Conservation (phyloP, 30 jellyfish, hydroid and myxozoan genomes). For the Hydractinia echinata region DNA sequence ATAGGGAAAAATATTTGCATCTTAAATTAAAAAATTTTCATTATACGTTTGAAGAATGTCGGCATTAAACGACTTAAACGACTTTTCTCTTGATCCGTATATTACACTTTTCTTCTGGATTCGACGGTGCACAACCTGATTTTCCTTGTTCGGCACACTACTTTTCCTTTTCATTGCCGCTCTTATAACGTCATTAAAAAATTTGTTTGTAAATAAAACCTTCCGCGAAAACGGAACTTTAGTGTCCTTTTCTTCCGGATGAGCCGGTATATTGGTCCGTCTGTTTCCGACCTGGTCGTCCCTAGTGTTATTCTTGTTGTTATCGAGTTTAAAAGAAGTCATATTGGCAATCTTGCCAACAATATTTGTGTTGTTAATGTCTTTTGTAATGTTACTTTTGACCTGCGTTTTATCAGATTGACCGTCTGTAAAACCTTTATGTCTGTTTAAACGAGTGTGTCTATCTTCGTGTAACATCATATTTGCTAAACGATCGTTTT, state of each 20-base stretch:
- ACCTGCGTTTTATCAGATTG: no score
- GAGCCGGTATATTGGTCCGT: background rate
- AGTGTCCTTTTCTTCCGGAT: background rate
- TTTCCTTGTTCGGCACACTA: background rate
- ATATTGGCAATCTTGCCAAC: background rate
- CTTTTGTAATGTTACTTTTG: no score
- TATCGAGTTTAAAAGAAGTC: background rate
- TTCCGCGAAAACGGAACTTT: background rate
- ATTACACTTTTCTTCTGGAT: background rate
- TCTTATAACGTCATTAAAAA: slow-evolving; percentile 5
- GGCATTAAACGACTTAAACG: background rate
- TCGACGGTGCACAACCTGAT: background rate
- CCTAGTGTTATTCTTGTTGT: background rate
- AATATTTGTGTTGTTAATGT: no score
- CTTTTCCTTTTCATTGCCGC: slow-evolving; percentile 12
- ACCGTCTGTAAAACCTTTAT: no score
- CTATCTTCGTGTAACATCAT: no score
- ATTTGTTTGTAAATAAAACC: slow-evolving; percentile 1
- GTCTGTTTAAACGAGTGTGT: no score
- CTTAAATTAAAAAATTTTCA: no score
- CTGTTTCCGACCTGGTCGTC: background rate
- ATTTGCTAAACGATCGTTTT: background rate
- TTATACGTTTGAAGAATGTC: no score
- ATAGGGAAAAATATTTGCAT: no score
- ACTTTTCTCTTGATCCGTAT: slow-evolving; percentile 3